A percentile compares a stretch with the other conserved stretches of the same genome.
These are phyloP conservation scores for Rhingia campestris DNA, from an alignment of 2,888 invertebrate genomes.

Conservation along the genomic window DNA sequence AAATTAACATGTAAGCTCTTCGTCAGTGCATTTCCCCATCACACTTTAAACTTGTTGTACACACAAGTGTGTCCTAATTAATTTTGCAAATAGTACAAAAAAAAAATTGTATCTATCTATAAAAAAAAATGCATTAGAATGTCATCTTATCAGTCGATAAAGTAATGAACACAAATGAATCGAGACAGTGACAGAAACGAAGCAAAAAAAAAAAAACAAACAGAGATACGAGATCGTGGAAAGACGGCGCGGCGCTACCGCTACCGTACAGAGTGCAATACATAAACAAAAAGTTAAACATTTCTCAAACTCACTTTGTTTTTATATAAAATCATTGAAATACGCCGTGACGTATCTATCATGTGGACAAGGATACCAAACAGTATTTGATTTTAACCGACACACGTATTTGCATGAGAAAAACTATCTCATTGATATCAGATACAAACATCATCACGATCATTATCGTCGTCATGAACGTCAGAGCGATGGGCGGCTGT, in stretches of 20 bases:
- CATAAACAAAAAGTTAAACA: conserved; percentile 43
- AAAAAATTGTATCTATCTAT: neutral
- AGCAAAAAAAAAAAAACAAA: neutral
- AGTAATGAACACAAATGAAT: conserved; percentile 10
- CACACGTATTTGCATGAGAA: neutral
- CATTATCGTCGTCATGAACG: neutral
- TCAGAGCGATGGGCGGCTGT: neutral
- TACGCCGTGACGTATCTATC: neutral
- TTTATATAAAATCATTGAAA: conserved; percentile 49
- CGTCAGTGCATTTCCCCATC: neutral
- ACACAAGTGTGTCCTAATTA: conserved; percentile 19
- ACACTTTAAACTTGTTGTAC: neutral
- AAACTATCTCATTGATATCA: conserved; percentile 14
- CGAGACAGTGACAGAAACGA: neutral
- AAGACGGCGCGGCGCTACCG: neutral
- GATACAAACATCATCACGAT: conserved; percentile 1
- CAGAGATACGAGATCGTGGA: neutral
- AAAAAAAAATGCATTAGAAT: conserved; percentile 3
- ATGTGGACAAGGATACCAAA: neutral
- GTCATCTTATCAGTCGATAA: conserved; percentile 22
- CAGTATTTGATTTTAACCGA: neutral
- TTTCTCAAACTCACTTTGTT: conserved; percentile 29
- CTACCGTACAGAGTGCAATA: neutral
- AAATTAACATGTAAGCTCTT: conserved; percentile 2
- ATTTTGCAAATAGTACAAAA: neutral